Conservation (phyloP, 2,888 invertebrate species). For the Aromia moschata region DNA sequence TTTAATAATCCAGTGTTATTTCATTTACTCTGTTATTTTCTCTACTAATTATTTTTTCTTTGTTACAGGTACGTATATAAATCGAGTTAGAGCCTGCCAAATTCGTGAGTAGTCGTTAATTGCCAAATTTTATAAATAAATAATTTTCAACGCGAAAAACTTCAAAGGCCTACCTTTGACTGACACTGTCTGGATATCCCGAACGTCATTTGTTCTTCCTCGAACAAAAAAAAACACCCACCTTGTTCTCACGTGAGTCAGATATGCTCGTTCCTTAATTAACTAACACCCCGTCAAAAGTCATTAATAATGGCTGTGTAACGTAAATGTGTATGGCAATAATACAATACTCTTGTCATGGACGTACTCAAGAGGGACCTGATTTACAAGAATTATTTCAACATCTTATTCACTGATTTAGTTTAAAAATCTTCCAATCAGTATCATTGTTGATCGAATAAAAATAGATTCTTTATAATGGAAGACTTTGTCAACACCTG, state of each 20-base stretch:
- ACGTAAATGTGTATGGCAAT: not conserved
- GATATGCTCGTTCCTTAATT: not conserved
- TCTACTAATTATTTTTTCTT: conserved; percentile 11
- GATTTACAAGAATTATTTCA: no score
- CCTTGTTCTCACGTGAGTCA: not conserved
- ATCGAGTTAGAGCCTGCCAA: not conserved
- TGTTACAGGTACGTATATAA: conserved; percentile 25
- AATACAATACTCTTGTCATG: no score
- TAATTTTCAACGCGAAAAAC: not conserved
- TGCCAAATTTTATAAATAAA: conserved; percentile 25
- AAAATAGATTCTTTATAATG: no score
- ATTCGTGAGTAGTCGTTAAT: conserved; percentile 10
- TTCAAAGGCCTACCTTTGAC: not conserved
- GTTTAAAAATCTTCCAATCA: no score
- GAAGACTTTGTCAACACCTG: no score
- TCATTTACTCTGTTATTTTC: no score
- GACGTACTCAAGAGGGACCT: no score
- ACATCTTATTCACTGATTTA: no score
- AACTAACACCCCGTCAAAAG: not conserved
- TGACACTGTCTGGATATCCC: not conserved
- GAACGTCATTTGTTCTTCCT: conserved; percentile 8
- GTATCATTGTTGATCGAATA: no score
- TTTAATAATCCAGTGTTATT: not conserved
- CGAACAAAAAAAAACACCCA: conserved; percentile 2
- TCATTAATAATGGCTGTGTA: not conserved